Evolutionary conservation across 2,888 invertebrate species (phyloP), one percentile per base, ranked within the genome.

Genomic region (Phaonia tiefii): DNA sequence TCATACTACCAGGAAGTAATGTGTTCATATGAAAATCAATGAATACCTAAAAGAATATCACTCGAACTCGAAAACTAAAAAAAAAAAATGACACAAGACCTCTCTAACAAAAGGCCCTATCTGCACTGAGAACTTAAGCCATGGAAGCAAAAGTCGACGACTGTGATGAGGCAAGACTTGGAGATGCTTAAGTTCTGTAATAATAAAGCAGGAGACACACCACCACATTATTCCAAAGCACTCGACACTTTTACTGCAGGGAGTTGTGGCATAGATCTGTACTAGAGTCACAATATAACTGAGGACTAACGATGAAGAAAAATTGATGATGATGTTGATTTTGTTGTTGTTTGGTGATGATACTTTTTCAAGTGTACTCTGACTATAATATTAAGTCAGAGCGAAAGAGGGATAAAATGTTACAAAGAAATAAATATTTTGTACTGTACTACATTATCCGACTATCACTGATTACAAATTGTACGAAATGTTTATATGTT

Each of bases 331-430:
- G 54, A 13, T 69, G 60, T 60, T 80, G 63, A 37, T 20, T 63
- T 63, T 72, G 58, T n/a, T 49, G 46, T 46, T 72, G 72, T 49
- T n/a, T 49, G 46, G 60, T 72, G 72, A 60, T 69, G 72, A 65
- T 69, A 49, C 22, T 70, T 73, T 75, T 69, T 73, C 49, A 80
- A 80, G 51, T 76, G 73, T 49, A 70, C 66, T 76, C 66, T 72
- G 22, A 26, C 51, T 54, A 42, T 63, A 69, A 44, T 69, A 63
- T 72, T 63, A 75, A 63, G 46, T 72, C 69, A n/a, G n/a, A n/a
- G n/a, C n/a, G n/a, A n/a, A n/a, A n/a, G n/a, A n/a, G n/a, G n/a
- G n/a, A n/a, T n/a, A n/a, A n/a, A n/a, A n/a, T n/a, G n/a, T n/a
- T n/a, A n/a, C n/a, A n/a, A n/a, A n/a, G n/a, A n/a, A n/a, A n/a